Conservation (phyloP, 2,797 vertebrate species). For the Pipistrellus nathusii region DNA sequence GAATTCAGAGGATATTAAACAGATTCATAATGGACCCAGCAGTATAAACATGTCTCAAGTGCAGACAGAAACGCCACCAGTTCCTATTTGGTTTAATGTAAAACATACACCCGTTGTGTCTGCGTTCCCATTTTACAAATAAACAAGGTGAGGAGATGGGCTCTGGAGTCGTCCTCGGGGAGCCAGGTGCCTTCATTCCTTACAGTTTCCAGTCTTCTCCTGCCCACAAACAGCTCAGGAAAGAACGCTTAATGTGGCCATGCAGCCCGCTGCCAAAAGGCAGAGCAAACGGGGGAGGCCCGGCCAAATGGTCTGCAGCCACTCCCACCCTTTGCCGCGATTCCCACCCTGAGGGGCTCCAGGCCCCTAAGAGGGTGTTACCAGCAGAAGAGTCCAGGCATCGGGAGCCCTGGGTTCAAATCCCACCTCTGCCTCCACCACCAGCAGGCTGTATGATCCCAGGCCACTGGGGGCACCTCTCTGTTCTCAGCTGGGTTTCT, state of each 20-base stretch:
- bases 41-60: constrained; percentile 82
- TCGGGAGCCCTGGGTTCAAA: neutral
- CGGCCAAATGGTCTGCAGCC: constrained; percentile 23
- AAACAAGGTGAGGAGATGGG: constrained; percentile 81
- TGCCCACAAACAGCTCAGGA: constrained; percentile 61
- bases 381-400: rapidly evolving
- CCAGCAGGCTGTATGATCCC: neutral
- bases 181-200: constrained; percentile 66
- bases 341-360: neutral
- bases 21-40: constrained; percentile 80
- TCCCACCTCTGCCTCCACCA: neutral
- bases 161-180: constrained; percentile 37
- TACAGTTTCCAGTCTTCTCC: constrained; percentile 58
- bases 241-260: constrained; percentile 64
- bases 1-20: constrained; percentile 83
- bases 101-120: constrained; percentile 81
- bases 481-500: neutral
- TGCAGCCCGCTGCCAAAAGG: constrained; percentile 65
- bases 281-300: constrained; percentile 53
- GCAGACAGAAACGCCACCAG: constrained; percentile 82
- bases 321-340: neutral
- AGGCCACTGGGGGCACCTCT: neutral
- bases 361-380: neutral
- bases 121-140: constrained; percentile 79
- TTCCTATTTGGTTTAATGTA: constrained; percentile 71